Evolutionary conservation across 2,888 invertebrate genomes (phyloP), one percentile per base, ranked within the genome.

Genomic region (Patella depressa): DNA sequence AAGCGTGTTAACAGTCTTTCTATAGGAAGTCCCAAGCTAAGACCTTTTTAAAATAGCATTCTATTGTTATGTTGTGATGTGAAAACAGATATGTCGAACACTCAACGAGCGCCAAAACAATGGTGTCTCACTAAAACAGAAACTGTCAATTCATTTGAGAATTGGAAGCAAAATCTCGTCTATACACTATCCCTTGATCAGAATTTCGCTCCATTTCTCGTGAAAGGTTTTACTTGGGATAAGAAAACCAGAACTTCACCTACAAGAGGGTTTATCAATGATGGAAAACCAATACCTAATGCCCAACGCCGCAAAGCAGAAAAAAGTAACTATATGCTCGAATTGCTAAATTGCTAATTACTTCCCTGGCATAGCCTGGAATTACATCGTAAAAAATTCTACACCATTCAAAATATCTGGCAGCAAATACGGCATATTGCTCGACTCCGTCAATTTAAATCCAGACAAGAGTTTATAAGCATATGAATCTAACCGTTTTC

Each of bases 321-420:
- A 45, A 70, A 75, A 24, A 75, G 71, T 24, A 71, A 45, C 14
- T 71, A 17, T 53, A 70, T 54, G 55, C 53, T 75, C 9, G 53
- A 59, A n/a, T 24, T 74, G 24, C 55, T 74, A 72, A n/a, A 57
- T 57, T n/a, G 57, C 57, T 17, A 57, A 57, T 57, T 57, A 57
- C 57, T 57, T 82, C 34, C 81, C 80, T 1, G 29, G 82, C 0
- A 81, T 82, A 19, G 75, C 79, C 9, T 54, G 83, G 14, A 79
- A 78, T 55, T 76, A 79, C 2, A 79, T 84, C 53, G 78, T 83
- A 0, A 74, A 80, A 53, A 80, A 81, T 14, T 83, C 84, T 2
- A 81, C 81, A 4, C 81, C 11, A 29, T 85, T 7, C 54, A 76
- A 11, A 54, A 45, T 19, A 82, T 85, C 24, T 84, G 83, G 84